A percentile compares a stretch with the other conserved stretches of the same genome.
Evolutionary conservation across 2,888 invertebrate genomes (phyloP).

Genomic region (Timema cristinae): DNA sequence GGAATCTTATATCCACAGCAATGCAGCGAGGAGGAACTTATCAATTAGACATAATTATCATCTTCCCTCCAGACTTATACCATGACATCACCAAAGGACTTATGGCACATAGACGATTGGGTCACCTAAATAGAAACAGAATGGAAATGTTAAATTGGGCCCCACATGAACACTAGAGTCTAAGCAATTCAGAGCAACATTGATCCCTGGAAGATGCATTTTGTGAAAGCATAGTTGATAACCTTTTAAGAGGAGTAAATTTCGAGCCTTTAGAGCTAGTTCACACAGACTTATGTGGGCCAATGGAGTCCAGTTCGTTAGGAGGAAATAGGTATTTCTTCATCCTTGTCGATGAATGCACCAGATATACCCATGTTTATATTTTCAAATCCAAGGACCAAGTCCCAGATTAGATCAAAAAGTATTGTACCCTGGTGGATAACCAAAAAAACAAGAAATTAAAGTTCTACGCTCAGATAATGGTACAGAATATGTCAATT

Average conservation of each 20-base stretch:
- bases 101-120: neutral
- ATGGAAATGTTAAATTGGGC: neutral
- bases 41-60: neutral
- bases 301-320: constrained; percentile 1
- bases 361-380: neutral
- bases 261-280: neutral
- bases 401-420: neutral
- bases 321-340: constrained; percentile 4
- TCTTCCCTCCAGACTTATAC: neutral
- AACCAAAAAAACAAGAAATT: neutral
- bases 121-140: neutral
- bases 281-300: too few relatives aligned
- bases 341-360: neutral
- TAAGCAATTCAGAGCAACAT: neutral
- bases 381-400: neutral
- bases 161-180: neutral
- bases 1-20: neutral
- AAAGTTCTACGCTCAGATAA: neutral
- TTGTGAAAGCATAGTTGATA: neutral
- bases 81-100: neutral
- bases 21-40: neutral
- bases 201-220: neutral
- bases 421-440: neutral
- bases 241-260: neutral
- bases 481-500: neutral